Conservation (phyloP, 2,797 vertebrate genomes). For the Spea hammondii region DNA sequence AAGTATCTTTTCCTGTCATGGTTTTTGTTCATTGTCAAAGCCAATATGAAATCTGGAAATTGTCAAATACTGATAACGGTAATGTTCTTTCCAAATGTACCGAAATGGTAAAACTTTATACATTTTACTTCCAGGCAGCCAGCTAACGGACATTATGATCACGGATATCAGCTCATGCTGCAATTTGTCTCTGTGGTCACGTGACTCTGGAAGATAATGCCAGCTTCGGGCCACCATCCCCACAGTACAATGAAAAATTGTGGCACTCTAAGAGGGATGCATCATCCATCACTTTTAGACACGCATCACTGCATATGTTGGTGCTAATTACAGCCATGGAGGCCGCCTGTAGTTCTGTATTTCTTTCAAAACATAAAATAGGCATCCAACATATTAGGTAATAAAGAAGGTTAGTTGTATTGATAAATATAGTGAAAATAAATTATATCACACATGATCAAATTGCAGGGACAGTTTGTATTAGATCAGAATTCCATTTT, state of each 20-base stretch:
- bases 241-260: conserved; percentile 27
- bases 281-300: conserved; percentile 52
- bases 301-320: conserved; percentile 45
- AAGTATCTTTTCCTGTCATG: too few species aligned
- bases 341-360: conserved; percentile 36
- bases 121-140: conserved; percentile 6
- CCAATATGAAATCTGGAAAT: too few species aligned
- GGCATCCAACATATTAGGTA: conserved; percentile 23
- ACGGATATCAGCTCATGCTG: background rate
- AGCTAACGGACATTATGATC: background rate
- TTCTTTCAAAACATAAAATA: conserved; percentile 31
- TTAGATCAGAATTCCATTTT: conserved; percentile 23
- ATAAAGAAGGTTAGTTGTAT: conserved; percentile 38
- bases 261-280: conserved; percentile 33
- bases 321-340: conserved; percentile 44
- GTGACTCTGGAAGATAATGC: conserved; percentile 28
- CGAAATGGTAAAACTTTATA: background rate
- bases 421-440: conserved; percentile 30
- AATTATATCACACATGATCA: conserved; percentile 36
- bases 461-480: conserved; percentile 11
- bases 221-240: conserved; percentile 22
- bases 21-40: too few species aligned
- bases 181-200: conserved; percentile 11
- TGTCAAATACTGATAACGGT: too few species aligned
- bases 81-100: too few species aligned